Evolutionary conservation across 2,113 vertebrate species (phyloP).

Genomic region (Mastomys coucha): DNA sequence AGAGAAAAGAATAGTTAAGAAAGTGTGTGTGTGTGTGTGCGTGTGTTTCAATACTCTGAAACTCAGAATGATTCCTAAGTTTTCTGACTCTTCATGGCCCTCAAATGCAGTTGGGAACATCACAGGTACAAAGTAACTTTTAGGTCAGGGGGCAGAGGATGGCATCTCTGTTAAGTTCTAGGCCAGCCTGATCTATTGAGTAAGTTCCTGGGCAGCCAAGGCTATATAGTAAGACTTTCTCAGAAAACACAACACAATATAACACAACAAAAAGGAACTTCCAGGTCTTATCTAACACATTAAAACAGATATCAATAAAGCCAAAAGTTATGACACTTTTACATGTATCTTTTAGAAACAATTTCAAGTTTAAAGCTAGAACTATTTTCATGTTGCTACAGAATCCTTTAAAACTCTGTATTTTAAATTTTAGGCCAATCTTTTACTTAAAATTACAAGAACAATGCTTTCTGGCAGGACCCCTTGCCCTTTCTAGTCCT

Average conservation of each 20-base stretch:
- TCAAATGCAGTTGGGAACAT: neutral
- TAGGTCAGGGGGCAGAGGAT: neutral
- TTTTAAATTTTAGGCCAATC: neutral
- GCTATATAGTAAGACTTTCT: neutral
- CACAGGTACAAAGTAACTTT: constrained; percentile 26
- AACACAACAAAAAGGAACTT: neutral
- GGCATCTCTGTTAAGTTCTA: neutral
- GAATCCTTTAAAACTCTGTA: neutral
- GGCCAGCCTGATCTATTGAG: neutral
- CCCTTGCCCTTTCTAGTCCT: neutral
- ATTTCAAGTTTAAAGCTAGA: neutral
- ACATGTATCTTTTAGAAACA: constrained; percentile 6
- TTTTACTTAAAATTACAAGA: constrained; percentile 39
- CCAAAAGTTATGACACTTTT: neutral
- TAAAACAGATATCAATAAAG: constrained; percentile 20
- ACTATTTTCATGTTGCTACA: neutral
- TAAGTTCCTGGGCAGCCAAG: neutral
- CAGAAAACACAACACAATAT: neutral
- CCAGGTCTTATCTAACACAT: neutral
- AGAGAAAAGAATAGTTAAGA: neutral
- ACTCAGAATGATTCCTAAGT: neutral
- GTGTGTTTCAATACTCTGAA: neutral
- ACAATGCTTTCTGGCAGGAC: constrained; percentile 23
- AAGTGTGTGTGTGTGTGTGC: neutral
- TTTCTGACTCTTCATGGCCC: neutral